Conservation (phyloP, 2,797 vertebrate genomes). For the Cuculus canorus region DNA sequence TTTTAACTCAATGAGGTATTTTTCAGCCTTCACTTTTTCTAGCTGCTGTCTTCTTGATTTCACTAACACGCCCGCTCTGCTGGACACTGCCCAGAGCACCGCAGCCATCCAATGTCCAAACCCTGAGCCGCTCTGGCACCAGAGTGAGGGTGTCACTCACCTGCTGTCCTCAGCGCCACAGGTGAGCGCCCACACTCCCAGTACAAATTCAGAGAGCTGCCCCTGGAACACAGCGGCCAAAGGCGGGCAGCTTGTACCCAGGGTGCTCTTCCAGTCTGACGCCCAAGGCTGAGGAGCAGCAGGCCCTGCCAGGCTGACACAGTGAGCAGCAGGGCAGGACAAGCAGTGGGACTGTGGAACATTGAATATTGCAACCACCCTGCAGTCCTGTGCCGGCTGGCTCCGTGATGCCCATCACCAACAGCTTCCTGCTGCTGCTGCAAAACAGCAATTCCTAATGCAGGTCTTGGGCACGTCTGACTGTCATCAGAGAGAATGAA, state of each 20-base stretch:
- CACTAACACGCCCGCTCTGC: neutral
- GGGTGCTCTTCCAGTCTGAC: neutral
- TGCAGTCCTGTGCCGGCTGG: too few relatives aligned
- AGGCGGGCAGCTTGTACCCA: fast-evolving
- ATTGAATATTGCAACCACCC: fast-evolving
- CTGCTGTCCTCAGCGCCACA: too few relatives aligned
- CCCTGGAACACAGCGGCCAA: neutral
- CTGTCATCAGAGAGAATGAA: neutral
- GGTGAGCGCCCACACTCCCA: fast-evolving
- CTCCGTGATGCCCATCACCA: neutral
- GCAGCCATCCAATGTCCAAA: too few relatives aligned
- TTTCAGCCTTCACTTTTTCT: neutral
- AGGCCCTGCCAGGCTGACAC: too few relatives aligned
- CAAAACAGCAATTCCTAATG: fast-evolving
- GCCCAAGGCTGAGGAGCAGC: fast-evolving
- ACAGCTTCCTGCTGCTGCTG: fast-evolving
- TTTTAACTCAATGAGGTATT: neutral
- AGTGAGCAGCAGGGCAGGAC: neutral
- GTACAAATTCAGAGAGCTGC: neutral
- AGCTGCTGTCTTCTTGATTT: neutral
- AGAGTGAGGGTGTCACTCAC: too few relatives aligned
- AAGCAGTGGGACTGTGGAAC: too few relatives aligned
- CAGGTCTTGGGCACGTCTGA: too few relatives aligned
- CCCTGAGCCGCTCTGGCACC: too few relatives aligned
- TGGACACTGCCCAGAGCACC: neutral